These are phyloP conservation scores for Leistus spinibarbis DNA, from an alignment of 2,888 invertebrate genomes.

Conservation along the genomic window DNA sequence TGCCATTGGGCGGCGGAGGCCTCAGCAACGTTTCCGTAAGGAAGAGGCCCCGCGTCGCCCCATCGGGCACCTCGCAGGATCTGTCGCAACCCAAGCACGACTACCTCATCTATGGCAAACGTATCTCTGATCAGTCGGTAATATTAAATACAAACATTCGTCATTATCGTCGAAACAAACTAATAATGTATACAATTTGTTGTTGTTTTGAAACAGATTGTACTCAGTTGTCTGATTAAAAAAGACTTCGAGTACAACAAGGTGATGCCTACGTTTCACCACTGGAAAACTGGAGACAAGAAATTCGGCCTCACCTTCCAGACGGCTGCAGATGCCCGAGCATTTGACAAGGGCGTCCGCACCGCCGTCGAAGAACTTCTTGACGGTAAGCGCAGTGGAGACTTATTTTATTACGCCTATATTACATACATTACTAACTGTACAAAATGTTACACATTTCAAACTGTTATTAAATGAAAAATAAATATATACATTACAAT, in stretches of 20 bases:
- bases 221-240: slow-evolving; percentile 92
- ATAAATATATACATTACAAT: too few relatives aligned
- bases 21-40: slow-evolving; percentile 92
- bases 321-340: slow-evolving; percentile 91
- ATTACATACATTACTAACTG: background rate
- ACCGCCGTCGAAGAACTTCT: slow-evolving; percentile 87
- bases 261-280: slow-evolving; percentile 98
- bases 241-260: slow-evolving; percentile 96
- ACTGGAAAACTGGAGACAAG: slow-evolving; percentile 95
- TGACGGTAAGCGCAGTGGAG: slow-evolving; percentile 73
- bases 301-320: slow-evolving; percentile 96
- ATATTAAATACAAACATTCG: slow-evolving; percentile 43
- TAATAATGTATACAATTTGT: background rate
- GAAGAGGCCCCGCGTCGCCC: slow-evolving; percentile 66
- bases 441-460: background rate
- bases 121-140: slow-evolving; percentile 92
- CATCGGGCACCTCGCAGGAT: slow-evolving; percentile 49
- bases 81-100: slow-evolving; percentile 70
- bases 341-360: slow-evolving; percentile 91
- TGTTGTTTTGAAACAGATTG: slow-evolving; percentile 67
- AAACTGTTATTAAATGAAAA: too few relatives aligned
- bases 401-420: background rate
- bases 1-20: slow-evolving; percentile 91
- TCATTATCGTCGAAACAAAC: background rate
- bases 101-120: slow-evolving; percentile 90